Base-by-base conservation (phyloP, 2,113 vertebrate species). In the Sturnus vulgaris region DNA sequence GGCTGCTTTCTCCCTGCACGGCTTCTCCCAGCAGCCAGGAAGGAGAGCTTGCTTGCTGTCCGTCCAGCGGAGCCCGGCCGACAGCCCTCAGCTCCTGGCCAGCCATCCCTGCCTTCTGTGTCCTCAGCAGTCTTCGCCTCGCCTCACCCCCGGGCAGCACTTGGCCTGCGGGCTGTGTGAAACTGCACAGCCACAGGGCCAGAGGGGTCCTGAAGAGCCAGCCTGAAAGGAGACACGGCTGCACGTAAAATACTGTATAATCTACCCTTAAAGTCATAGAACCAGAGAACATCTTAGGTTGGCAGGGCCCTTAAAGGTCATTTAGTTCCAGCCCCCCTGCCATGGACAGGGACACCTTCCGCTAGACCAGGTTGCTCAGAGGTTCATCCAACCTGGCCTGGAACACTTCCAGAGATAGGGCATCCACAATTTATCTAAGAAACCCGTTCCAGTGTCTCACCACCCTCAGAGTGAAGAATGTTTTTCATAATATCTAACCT, bases 61-160 rank as follows among this genome's bases (percentile, higher is more conserved):
- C 6, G 25, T 55, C 18, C 37, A 11, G 53, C n/a, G 31, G 4
- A 40, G 33, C 24, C 13, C 39, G n/a, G 30, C 10, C 63, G 8
- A 2, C 31, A 2, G 57, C 70, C 35, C 19, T 8, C 17, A 7
- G 31, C 8, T 8, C 21, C 37, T 8, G 40, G 42, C 46, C 1
- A 33, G 13, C 9, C 28, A 0, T 17, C 53, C 22, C 14, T 33
- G 19, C 12, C 15, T 40, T 18, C 17, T 7, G 14, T 2, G 75
- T 39, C 50, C n/a, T 33, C 22, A 5, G 69, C 64, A 21, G 2
- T 1, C 7, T 3, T 9, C 31, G 3, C 28, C 40, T 31, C 28
- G 4, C 19, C 23, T 37, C 16, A 1, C 7, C 31, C 7, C 18
- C 18, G 0, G 15, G 17, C 39, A 4, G 11, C 17, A 0, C n/a